These are phyloP conservation scores for Silurus glanis DNA, from an alignment of 2,113 vertebrate genomes.

Conservation along the genomic window DNA sequence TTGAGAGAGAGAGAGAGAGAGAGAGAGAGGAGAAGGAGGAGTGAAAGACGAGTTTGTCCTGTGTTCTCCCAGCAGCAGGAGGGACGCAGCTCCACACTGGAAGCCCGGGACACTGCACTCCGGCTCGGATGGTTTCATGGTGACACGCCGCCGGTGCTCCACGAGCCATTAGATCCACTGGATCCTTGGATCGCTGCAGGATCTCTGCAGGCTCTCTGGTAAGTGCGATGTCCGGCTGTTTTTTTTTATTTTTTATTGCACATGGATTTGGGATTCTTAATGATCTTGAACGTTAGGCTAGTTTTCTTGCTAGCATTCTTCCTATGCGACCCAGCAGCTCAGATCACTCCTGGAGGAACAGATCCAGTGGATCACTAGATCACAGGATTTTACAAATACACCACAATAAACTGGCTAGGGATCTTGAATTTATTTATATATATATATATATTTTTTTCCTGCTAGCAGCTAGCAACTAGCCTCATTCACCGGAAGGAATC, in stretches of 20 bases:
- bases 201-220: too few species aligned
- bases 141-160: not conserved
- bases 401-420: not conserved
- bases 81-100: conserved; percentile 19
- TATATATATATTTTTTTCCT: too few species aligned
- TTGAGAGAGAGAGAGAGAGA: not conserved
- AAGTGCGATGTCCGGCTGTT: not conserved
- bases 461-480: not conserved
- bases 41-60: conserved; percentile 13
- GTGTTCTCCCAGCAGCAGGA: conserved; percentile 15
- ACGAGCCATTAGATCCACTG: too few species aligned
- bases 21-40: not conserved
- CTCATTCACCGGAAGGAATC: conserved; percentile 16
- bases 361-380: not conserved
- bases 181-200: too few species aligned
- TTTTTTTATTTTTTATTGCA: not conserved
- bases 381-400: not conserved
- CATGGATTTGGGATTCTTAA: not conserved
- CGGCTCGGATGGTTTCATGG: not conserved
- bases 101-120: conserved; percentile 29
- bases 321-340: not conserved
- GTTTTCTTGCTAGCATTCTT: conserved; percentile 5
- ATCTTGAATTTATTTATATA: too few species aligned
- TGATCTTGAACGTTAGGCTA: conserved; percentile 2
- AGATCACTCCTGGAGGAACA: too few species aligned